Evolutionary conservation across 2,797 vertebrate genomes (phyloP).

Genomic region (Tarsius wallacei): DNA sequence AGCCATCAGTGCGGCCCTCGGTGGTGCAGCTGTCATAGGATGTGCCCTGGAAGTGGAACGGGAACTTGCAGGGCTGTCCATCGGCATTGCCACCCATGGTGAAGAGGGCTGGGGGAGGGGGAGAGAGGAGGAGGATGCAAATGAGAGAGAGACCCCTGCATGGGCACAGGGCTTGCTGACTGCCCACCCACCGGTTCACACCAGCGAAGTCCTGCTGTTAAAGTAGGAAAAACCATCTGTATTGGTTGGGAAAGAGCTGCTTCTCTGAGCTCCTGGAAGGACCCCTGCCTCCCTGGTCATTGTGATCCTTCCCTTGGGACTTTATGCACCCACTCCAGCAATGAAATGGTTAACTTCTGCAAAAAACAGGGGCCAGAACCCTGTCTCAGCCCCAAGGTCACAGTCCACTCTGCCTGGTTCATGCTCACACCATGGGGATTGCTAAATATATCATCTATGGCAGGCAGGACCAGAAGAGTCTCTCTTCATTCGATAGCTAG

Average conservation of each 20-base stretch:
- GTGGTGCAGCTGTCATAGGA: conserved; percentile 96
- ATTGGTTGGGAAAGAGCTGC: neutral
- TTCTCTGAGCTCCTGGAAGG: neutral
- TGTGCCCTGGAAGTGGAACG: conserved; percentile 96
- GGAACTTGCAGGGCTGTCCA: conserved; percentile 97
- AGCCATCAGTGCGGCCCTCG: conserved; percentile 96
- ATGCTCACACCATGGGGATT: rapidly evolving
- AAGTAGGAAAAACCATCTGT: neutral
- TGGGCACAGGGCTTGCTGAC: neutral
- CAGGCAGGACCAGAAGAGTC: neutral
- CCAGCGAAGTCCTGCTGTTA: rapidly evolving
- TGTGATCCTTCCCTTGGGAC: neutral
- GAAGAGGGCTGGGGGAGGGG: conserved; percentile 94
- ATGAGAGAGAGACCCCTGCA: neutral
- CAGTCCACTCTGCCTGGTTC: neutral
- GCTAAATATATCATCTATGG: neutral
- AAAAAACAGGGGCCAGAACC: neutral
- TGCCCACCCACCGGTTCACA: neutral
- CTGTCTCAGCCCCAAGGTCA: neutral
- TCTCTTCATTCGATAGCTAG: neutral
- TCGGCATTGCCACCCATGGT: conserved; percentile 97
- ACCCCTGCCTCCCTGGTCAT: neutral
- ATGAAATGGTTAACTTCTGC: neutral
- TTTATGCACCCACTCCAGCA: neutral
- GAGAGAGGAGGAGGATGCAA: neutral